These are phyloP conservation scores for Oreochromis aureus DNA, from an alignment of 2,113 vertebrate genomes.

Conservation along the genomic window DNA sequence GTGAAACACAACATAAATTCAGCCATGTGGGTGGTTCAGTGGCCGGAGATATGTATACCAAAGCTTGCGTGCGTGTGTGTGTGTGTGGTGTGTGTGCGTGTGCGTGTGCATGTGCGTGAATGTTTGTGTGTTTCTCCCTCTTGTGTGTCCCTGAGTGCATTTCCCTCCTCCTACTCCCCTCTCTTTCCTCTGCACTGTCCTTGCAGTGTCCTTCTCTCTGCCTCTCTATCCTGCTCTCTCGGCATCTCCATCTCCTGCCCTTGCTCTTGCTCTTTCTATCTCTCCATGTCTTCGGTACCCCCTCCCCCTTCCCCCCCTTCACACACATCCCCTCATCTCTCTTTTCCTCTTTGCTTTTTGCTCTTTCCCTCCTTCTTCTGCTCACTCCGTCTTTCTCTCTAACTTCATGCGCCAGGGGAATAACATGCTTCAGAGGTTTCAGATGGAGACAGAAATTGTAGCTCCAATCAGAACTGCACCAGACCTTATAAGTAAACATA, in stretches of 20 bases:
- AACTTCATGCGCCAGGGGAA: conserved; percentile 57
- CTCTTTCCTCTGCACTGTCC: conserved; percentile 68
- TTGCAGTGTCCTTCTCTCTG: conserved; percentile 66
- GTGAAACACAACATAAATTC: conserved; percentile 13
- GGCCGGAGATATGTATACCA: neutral
- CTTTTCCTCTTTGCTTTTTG: neutral
- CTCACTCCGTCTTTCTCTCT: neutral
- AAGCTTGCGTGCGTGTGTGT: neutral
- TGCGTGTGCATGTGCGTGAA: neutral
- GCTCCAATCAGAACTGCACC: conserved; percentile 45
- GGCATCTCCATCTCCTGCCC: conserved; percentile 53
- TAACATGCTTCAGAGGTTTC: conserved; percentile 57
- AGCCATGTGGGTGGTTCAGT: neutral
- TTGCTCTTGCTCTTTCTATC: conserved; percentile 28
- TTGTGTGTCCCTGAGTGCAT: conserved; percentile 47
- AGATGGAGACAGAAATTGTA: conserved; percentile 41
- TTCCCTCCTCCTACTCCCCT: conserved; percentile 50
- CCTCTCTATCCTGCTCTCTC: conserved; percentile 42
- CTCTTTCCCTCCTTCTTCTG: neutral
- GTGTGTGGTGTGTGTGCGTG: neutral
- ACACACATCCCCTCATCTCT: neutral
- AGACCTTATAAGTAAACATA: conserved; percentile 55
- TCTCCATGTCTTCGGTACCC: conserved; percentile 15
- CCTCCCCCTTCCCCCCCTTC: neutral
- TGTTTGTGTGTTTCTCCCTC: conserved; percentile 1